A percentile compares a stretch with the other conserved stretches of the same genome.
Evolutionary conservation across 1,140 invertebrate species (phyloP).

Genomic region (Cotesia chilonis): DNA sequence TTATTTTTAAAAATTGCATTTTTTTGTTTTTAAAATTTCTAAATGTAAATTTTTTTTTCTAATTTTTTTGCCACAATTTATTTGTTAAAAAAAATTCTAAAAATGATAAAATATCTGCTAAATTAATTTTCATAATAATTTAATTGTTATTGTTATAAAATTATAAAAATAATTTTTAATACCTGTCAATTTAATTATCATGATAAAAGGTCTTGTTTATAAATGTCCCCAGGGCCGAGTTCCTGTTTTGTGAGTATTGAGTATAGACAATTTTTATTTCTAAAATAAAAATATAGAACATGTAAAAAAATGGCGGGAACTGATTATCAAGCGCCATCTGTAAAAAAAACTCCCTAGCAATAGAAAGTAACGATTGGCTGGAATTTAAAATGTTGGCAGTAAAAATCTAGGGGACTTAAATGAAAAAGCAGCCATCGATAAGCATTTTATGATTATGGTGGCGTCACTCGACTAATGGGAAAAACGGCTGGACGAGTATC

Average conservation of each 20-base stretch:
- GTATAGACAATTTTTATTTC: neutral
- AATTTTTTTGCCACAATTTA: too few species aligned
- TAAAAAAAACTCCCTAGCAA: slow-evolving; percentile 14
- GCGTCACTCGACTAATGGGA: slow-evolving; percentile 38
- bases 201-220: too few species aligned
- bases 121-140: too few species aligned
- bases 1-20: too few species aligned
- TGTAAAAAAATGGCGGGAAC: slow-evolving; percentile 15
- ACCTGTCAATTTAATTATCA: too few species aligned
- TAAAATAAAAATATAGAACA: neutral
- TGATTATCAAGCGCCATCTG: slow-evolving; percentile 3
- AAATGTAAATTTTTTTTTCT: too few species aligned
- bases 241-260: neutral
- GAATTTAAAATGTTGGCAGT: neutral
- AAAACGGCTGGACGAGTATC: slow-evolving; percentile 52
- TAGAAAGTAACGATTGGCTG: slow-evolving; percentile 6
- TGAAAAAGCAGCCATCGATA: slow-evolving; percentile 32
- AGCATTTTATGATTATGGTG: slow-evolving; percentile 35
- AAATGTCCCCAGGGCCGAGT: too few species aligned
- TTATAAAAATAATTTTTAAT: too few species aligned
- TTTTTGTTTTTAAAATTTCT: too few species aligned
- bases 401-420: slow-evolving; percentile 10
- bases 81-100: too few species aligned
- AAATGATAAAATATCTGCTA: too few species aligned
- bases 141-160: too few species aligned